Base-by-base conservation (phyloP, 1,140 invertebrate genomes). In the Polyergus mexicanus region DNA sequence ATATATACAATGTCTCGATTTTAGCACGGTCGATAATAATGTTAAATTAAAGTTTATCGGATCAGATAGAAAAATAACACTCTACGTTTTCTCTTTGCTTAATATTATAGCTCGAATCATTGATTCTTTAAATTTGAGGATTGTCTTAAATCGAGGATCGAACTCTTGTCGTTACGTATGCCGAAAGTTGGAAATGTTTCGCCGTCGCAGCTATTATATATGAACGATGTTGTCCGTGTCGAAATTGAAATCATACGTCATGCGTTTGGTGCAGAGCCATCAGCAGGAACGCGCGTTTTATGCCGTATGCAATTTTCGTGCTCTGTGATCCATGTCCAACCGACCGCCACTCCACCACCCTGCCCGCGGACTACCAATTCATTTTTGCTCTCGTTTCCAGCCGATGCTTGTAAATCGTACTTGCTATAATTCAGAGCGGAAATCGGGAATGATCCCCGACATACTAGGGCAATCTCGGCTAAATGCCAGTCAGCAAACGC, bases 401-500 rank as follows among this genome's bases (percentile, higher is more conserved):
- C 83, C 90, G 89, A 91, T 91, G 91, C 91, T 91, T 93, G 92
- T 93, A 94, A 94, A 94, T 94, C 92, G 91, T 85, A 92, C 91
- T 92, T 89, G 90, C 89, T 91, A 89, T 93, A 93, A 94, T 94
- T 94, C 89, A 91, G 88, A 91, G 87, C 77, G 77, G 86, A 87
- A 88, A 91, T 89, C 80, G 84, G 89, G 81, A 54, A 41, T 71
- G 54, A 72, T 83, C 10, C 38, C 54, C 54, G 28, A 13, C 38
- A 75, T 75, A 77, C 80, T 19, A 63, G 54, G 63, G 71, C 87
- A 89, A 89, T 89, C 84, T 74, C 87, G 84, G 74, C 58, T 77
- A 75, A 76, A 86, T 58, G 74, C 85, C 85, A 91, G 89, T 93
- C 92, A 93, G 91, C 91, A 89, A 74, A 88, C 86, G 88, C 86